Conservation (phyloP, 2,113 vertebrate species). For the Oceanodroma tethys region DNA sequence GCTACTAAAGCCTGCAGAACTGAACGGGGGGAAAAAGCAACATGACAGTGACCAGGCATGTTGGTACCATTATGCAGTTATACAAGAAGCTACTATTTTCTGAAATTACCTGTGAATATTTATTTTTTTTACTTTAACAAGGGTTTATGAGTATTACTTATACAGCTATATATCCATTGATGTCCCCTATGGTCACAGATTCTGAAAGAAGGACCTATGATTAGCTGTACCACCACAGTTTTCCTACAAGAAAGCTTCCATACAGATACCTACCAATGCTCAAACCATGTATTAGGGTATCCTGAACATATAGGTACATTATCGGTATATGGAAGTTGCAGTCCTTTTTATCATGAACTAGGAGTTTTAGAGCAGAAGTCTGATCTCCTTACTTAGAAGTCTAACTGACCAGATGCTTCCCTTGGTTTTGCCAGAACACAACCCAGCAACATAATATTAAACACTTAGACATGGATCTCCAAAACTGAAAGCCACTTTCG, state of each 20-base stretch:
- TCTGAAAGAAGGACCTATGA: neutral
- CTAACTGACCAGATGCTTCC: neutral
- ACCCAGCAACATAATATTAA: neutral
- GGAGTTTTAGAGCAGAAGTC: neutral
- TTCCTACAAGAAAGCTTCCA: neutral
- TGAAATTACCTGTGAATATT: neutral
- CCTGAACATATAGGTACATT: fast-evolving
- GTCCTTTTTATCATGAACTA: neutral
- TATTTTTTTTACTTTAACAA: neutral
- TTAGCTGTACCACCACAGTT: neutral
- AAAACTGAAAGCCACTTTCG: neutral
- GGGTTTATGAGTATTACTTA: neutral
- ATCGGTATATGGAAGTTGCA: fast-evolving
- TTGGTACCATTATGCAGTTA: neutral
- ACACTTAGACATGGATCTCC: neutral
- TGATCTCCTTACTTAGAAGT: neutral
- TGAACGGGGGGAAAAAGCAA: neutral
- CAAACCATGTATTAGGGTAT: no score
- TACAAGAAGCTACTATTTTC: neutral
- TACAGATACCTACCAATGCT: no score
- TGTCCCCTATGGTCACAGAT: neutral
- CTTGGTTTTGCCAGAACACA: neutral
- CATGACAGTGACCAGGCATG: neutral
- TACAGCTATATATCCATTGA: neutral
- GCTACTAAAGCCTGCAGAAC: neutral